phyloP scores from a whole-genome alignment of 1,140 invertebrate species.

The Globodera rostochiensis region DNA sequence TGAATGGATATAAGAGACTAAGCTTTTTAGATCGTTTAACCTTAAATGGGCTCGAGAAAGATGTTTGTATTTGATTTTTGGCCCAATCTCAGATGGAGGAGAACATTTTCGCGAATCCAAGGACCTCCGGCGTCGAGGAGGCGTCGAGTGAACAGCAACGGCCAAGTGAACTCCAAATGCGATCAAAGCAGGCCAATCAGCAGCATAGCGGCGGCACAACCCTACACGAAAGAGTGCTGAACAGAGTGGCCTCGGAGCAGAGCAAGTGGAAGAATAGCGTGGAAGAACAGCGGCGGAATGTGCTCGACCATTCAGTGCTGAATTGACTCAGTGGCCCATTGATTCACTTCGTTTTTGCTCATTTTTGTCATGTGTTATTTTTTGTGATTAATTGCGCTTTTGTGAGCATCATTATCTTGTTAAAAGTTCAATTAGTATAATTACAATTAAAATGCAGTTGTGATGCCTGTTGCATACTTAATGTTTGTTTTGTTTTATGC shows the following conservation, averaged over 20 bases:
- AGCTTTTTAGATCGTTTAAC: too few species aligned
- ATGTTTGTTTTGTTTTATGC: too few species aligned
- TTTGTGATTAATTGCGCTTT: too few species aligned
- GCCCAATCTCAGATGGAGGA: conserved; percentile 7
- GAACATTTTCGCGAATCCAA: conserved; percentile 24
- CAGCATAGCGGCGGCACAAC: background rate
- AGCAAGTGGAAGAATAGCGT: conserved; percentile 32
- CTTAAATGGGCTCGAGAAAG: background rate
- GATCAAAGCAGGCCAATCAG: background rate
- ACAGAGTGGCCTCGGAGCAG: conserved; percentile 28
- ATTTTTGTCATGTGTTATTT: too few species aligned
- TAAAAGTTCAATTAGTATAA: too few species aligned
- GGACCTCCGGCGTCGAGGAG: conserved; percentile 9
- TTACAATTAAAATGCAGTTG: too few species aligned
- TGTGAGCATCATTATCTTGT: too few species aligned
- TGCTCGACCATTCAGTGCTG: conserved; percentile 94
- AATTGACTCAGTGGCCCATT: conserved; percentile 76
- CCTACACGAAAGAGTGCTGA: conserved; percentile 23
- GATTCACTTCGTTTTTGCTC: too few species aligned
- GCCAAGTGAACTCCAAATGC: conserved; percentile 2
- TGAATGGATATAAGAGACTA: too few species aligned
- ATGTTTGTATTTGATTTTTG: background rate
- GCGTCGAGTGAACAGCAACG: background rate
- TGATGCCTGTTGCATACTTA: too few species aligned
- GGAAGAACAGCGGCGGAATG: conserved; percentile 90